Conservation (phyloP, 2,888 invertebrate genomes). For the Parascotia fuliginaria region DNA sequence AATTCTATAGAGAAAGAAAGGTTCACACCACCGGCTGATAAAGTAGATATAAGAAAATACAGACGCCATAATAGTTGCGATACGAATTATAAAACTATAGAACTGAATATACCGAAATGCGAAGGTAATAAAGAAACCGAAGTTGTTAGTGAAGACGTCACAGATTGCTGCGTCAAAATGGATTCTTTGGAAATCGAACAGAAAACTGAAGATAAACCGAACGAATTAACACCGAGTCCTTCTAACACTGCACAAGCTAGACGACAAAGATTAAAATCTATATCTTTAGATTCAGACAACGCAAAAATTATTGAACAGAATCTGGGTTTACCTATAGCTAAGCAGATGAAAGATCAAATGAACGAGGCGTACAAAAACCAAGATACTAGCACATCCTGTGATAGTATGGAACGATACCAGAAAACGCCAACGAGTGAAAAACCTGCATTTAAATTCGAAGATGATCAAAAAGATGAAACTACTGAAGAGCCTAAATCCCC, state of each 20-base stretch:
- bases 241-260: conserved; percentile 73
- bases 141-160: conserved; percentile 57
- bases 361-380: conserved; percentile 78
- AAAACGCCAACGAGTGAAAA: conserved; percentile 66
- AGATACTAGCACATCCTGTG: conserved; percentile 75
- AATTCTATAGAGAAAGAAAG: conserved; percentile 77
- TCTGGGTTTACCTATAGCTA: conserved; percentile 82
- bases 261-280: conserved; percentile 83
- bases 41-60: conserved; percentile 68
- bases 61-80: conserved; percentile 79
- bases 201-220: conserved; percentile 56
- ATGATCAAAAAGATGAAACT: conserved; percentile 62
- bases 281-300: conserved; percentile 85
- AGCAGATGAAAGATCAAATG: conserved; percentile 83
- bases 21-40: conserved; percentile 76
- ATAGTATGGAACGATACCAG: conserved; percentile 69
- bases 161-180: conserved; percentile 76
- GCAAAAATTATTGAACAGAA: conserved; percentile 86
- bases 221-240: conserved; percentile 58
- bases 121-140: conserved; percentile 63
- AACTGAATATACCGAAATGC: conserved; percentile 63
- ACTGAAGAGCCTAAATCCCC: conserved; percentile 66
- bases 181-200: conserved; percentile 63
- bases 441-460: conserved; percentile 76
- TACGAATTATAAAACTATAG: conserved; percentile 73